Conservation (phyloP, 2,113 vertebrate genomes). For the Nesogale talazaci region DNA sequence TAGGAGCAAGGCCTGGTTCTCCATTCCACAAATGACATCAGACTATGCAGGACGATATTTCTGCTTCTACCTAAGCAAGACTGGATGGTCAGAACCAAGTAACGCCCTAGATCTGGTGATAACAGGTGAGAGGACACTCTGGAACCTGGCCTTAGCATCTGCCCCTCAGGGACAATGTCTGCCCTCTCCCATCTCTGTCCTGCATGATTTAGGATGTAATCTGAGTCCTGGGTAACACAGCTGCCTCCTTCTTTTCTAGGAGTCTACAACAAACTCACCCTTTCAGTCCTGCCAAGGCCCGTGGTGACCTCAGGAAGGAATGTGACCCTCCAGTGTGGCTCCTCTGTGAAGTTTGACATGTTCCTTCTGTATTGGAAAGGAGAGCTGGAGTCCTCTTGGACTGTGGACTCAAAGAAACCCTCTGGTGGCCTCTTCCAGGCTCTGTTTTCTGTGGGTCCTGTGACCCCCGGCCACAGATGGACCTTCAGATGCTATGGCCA, state of each 20-base stretch:
- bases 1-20: neutral
- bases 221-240: too few relatives aligned
- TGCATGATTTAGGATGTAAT: too few relatives aligned
- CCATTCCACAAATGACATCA: too few relatives aligned
- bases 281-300: neutral
- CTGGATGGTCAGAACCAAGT: neutral
- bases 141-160: too few relatives aligned
- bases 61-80: neutral
- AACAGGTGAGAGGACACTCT: too few relatives aligned
- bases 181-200: neutral
- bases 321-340: neutral
- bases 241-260: too few relatives aligned
- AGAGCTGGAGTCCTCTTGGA: neutral
- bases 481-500: neutral
- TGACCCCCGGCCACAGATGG: neutral
- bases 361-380: neutral
- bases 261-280: too few relatives aligned
- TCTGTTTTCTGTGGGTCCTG: neutral
- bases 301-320: neutral
- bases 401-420: neutral
- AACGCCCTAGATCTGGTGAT: too few relatives aligned
- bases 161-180: too few relatives aligned
- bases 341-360: rapidly evolving
- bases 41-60: neutral
- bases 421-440: rapidly evolving